phyloP scores from a whole-genome alignment of 2,113 vertebrate species.

The Oophaga pumilio region DNA sequence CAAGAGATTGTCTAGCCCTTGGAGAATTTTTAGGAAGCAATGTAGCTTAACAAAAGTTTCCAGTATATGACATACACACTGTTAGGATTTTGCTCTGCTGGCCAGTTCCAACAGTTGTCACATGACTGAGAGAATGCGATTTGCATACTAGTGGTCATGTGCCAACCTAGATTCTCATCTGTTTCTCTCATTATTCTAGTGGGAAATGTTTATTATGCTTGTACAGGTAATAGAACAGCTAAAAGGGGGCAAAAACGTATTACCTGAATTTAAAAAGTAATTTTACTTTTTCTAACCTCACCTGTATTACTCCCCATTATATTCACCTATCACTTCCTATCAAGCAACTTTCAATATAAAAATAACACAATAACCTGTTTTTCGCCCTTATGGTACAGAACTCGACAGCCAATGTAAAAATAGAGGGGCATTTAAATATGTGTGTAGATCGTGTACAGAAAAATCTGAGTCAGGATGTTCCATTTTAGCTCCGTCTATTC shows the following conservation, averaged over 20 bases:
- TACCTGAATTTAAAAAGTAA: neutral
- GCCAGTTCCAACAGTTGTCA: no score
- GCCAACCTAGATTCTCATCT: no score
- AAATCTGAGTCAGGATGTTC: constrained; percentile 48
- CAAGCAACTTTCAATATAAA: neutral
- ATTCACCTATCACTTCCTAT: neutral
- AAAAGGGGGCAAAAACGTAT: neutral
- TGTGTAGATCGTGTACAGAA: constrained; percentile 13
- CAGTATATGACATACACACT: no score
- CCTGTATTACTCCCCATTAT: neutral
- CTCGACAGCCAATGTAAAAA: constrained; percentile 4
- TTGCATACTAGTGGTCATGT: no score
- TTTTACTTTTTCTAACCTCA: neutral
- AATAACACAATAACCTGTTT: constrained; percentile 7
- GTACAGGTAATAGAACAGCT: neutral
- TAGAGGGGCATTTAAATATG: constrained; percentile 27
- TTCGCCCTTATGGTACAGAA: neutral
- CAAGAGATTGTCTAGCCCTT: no score
- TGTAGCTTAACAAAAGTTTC: no score
- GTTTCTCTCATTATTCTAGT: no score
- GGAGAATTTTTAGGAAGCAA: no score
- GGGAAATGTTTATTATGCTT: no score
- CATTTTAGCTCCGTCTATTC: constrained; percentile 20
- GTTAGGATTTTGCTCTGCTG: no score
- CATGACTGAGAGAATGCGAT: no score